These are phyloP conservation scores for Tarsius wallacei DNA, from an alignment of 2,797 vertebrate genomes.

Conservation along the genomic window DNA sequence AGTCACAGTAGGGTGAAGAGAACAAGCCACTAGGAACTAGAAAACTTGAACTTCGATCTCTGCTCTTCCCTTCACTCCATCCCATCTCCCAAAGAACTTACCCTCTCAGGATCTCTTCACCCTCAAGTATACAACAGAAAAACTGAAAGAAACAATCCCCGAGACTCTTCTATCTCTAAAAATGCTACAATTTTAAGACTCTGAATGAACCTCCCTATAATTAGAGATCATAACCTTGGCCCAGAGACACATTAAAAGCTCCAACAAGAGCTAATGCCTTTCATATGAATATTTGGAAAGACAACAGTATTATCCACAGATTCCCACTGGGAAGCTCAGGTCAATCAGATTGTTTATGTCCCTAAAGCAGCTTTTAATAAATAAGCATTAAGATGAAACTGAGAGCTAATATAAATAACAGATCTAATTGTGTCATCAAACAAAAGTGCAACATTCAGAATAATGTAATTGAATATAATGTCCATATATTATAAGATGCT, in stretches of 20 bases:
- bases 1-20: not conserved
- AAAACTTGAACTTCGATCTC: not conserved
- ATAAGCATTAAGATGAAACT: not conserved
- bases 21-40: not conserved
- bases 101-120: not conserved
- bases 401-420: not conserved
- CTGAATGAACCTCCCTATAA: not conserved
- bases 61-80: not conserved
- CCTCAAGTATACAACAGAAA: not conserved
- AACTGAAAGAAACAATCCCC: not conserved
- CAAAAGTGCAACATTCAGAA: not conserved
- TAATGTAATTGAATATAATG: not conserved
- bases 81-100: not conserved
- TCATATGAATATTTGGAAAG: not conserved
- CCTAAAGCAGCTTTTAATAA: conserved; percentile 27
- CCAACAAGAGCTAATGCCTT: not conserved
- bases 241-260: not conserved
- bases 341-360: not conserved
- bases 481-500: not conserved
- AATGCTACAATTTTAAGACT: not conserved
- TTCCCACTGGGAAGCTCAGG: not conserved
- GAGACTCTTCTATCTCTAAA: not conserved
- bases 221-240: not conserved
- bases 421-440: not conserved
- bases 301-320: not conserved